Evolutionary conservation across 1,140 invertebrate species (phyloP).

Genomic region (Drosophila albomicans): DNA sequence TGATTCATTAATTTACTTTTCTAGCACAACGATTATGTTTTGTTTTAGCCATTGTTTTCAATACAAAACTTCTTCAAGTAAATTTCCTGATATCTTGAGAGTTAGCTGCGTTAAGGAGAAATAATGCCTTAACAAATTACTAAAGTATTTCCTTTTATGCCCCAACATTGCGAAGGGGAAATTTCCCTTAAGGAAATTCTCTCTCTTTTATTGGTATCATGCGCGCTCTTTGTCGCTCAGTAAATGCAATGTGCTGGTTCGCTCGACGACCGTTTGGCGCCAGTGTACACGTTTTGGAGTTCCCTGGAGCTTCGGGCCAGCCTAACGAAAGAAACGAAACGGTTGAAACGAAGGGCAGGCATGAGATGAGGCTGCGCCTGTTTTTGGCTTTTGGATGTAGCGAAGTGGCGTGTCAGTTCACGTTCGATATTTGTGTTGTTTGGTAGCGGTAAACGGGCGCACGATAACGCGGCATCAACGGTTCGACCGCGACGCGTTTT

Average conservation of each 20-base stretch:
- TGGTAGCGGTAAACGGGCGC: constrained; percentile 72
- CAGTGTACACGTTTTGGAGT: constrained; percentile 1
- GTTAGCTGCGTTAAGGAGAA: neutral
- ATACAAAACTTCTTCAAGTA: neutral
- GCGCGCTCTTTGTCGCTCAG: constrained; percentile 39
- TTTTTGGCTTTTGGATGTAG: constrained; percentile 58
- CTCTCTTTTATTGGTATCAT: constrained; percentile 33
- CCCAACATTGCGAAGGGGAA: neutral
- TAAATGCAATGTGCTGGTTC: constrained; percentile 27
- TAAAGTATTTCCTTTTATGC: neutral
- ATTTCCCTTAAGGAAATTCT: neutral
- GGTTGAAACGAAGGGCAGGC: constrained; percentile 43
- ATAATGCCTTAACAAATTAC: neutral
- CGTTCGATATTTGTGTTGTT: constrained; percentile 84
- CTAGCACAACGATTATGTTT: no score
- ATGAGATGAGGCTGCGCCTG: constrained; percentile 56
- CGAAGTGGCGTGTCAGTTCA: constrained; percentile 76
- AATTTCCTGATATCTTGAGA: neutral
- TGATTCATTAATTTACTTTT: no score
- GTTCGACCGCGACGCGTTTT: constrained; percentile 60
- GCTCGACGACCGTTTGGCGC: constrained; percentile 55
- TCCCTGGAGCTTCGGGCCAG: constrained; percentile 4
- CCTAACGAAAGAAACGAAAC: constrained; percentile 21
- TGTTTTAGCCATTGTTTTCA: neutral
- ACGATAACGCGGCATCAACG: constrained; percentile 38